Evolutionary conservation across 2,113 vertebrate genomes (phyloP).

Genomic region (Clinocottus analis): DNA sequence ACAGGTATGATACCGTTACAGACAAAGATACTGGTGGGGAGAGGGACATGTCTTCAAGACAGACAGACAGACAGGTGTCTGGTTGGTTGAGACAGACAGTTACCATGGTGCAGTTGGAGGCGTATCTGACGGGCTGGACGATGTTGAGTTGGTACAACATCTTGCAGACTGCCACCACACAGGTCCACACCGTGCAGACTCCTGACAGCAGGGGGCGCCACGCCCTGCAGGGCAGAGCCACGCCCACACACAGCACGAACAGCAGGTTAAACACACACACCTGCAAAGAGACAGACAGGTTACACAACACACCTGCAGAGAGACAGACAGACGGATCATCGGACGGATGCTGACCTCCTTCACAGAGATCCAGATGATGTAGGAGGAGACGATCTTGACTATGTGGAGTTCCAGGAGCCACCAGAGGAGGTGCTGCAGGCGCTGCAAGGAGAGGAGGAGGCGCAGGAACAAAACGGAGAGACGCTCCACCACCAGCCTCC

Average conservation of each 20-base stretch:
- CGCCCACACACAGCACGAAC: conserved; percentile 91
- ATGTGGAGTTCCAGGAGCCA: conserved; percentile 95
- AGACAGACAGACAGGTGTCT: conserved; percentile 9
- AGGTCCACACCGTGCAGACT: conserved; percentile 94
- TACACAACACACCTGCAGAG: background rate
- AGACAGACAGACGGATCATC: conserved; percentile 63
- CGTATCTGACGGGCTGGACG: conserved; percentile 88
- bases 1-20: background rate
- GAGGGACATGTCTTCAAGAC: background rate
- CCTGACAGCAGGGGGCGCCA: conserved; percentile 91
- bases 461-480: conserved; percentile 93
- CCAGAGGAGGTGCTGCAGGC: conserved; percentile 93
- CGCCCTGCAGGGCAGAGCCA: conserved; percentile 90
- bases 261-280: conserved; percentile 89
- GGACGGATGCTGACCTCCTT: conserved; percentile 84
- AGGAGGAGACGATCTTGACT: conserved; percentile 92
- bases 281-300: conserved; percentile 74
- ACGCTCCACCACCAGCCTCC: conserved; percentile 93
- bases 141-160: conserved; percentile 95
- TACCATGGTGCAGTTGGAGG: conserved; percentile 90
- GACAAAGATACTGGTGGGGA: too few species aligned
- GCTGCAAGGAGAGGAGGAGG: conserved; percentile 91
- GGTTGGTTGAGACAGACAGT: background rate
- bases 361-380: conserved; percentile 94
- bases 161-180: conserved; percentile 94